These are phyloP conservation scores for Xanthostigma xanthostigma DNA, from an alignment of 2,888 invertebrate species.

Conservation along the genomic window DNA sequence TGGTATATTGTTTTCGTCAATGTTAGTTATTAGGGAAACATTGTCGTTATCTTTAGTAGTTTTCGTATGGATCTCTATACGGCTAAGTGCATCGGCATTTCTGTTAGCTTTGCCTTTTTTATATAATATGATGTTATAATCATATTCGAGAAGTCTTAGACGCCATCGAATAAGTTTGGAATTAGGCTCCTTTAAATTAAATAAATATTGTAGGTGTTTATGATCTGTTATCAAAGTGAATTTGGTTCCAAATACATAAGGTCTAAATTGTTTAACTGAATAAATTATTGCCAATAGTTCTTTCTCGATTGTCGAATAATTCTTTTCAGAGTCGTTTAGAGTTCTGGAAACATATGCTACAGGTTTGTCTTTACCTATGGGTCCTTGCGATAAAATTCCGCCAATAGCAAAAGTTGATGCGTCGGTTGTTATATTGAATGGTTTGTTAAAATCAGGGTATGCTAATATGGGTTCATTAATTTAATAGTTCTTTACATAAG, in stretches of 20 bases:
- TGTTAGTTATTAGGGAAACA: too few relatives aligned
- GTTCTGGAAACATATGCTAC: too few relatives aligned
- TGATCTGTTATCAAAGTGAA: conserved; percentile 24
- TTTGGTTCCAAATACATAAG: conserved; percentile 22
- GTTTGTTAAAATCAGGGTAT: conserved; percentile 5
- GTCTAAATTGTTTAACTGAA: too few relatives aligned
- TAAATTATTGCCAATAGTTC: too few relatives aligned
- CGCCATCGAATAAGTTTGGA: conserved; percentile 19
- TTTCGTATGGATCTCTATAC: conserved; percentile 1
- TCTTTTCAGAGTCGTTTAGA: too few relatives aligned
- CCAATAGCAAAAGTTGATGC: conserved; percentile 20
- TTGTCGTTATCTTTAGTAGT: too few relatives aligned
- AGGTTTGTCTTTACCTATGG: too few relatives aligned
- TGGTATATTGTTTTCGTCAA: too few relatives aligned
- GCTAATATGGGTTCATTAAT: too few relatives aligned
- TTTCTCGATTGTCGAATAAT: too few relatives aligned
- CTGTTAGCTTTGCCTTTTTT: conserved; percentile 17
- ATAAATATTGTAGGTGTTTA: conserved; percentile 21
- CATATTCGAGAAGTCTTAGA: conserved; percentile 19
- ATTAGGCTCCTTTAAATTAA: too few relatives aligned
- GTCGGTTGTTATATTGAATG: conserved; percentile 21
- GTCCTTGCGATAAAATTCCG: conserved; percentile 19
- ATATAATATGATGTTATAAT: conserved; percentile 20
- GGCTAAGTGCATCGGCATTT: conserved; percentile 19
- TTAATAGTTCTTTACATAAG: too few relatives aligned